These are phyloP conservation scores for Dallia pectoralis DNA, from an alignment of 2,797 vertebrate species.

Conservation along the genomic window DNA sequence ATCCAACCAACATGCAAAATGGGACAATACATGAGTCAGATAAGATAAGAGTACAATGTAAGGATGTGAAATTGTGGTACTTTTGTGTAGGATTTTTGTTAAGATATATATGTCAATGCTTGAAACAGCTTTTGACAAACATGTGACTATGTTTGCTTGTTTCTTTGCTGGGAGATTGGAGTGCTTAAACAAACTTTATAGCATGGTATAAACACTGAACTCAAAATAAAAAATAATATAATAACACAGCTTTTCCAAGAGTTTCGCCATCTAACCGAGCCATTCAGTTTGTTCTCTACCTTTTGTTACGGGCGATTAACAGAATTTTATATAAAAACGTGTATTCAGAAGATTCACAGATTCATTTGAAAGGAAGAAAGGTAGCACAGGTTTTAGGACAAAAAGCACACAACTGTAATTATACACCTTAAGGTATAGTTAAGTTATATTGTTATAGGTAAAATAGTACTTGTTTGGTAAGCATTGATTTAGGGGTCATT, in stretches of 20 bases:
- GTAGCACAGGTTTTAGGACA: background rate
- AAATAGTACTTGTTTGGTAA: background rate
- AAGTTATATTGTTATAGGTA: background rate
- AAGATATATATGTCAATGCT: background rate
- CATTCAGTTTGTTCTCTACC: background rate
- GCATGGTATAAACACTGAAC: no score
- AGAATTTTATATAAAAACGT: background rate
- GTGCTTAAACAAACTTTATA: no score
- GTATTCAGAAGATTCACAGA: background rate
- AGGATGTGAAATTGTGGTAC: no score
- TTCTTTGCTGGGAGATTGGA: background rate
- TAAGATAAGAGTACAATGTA: no score
- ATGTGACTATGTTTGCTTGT: background rate
- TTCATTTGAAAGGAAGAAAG: conserved; percentile 1
- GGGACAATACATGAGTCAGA: no score
- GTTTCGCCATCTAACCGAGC: background rate
- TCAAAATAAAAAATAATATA: background rate
- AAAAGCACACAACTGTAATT: background rate
- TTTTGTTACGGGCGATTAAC: no score
- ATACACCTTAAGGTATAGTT: background rate
- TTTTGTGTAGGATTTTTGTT: background rate
- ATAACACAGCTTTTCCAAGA: background rate
- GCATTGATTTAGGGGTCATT: no score
- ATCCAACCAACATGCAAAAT: no score
- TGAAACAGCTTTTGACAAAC: no score